Conservation (phyloP, 2,888 invertebrate species). For the Epinotia demarniana region DNA sequence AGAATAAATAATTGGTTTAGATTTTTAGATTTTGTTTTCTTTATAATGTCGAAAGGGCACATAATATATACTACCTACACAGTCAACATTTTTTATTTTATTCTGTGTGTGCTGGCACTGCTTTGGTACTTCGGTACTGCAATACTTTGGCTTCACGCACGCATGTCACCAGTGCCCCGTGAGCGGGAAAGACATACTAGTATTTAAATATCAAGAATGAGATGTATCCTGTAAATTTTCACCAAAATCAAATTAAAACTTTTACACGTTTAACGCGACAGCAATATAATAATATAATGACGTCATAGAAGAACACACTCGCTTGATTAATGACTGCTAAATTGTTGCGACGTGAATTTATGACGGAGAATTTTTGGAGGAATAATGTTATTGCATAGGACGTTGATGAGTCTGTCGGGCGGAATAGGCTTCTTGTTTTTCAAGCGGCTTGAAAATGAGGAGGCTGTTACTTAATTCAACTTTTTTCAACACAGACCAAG, state of each 20-base stretch:
- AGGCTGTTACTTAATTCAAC: not conserved
- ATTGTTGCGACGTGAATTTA: slow-evolving; percentile 60
- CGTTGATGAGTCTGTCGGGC: slow-evolving; percentile 57
- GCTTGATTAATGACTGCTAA: slow-evolving; percentile 50
- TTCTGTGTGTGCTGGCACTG: too few species aligned
- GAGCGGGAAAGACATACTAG: too few species aligned
- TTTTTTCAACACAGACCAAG: not conserved
- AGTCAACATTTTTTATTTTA: too few species aligned
- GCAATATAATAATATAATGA: slow-evolving; percentile 26
- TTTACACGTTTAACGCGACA: slow-evolving; percentile 16
- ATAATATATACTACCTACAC: too few species aligned
- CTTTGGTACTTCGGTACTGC: too few species aligned
- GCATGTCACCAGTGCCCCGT: too few species aligned
- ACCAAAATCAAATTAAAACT: slow-evolving; percentile 9
- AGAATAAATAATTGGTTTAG: too few species aligned
- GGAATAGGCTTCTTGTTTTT: slow-evolving; percentile 5
- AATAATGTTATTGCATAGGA: slow-evolving; percentile 54
- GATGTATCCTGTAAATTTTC: too few species aligned
- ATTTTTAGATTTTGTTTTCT: too few species aligned
- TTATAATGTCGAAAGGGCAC: too few species aligned
- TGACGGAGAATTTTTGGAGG: slow-evolving; percentile 50
- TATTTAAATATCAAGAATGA: too few species aligned
- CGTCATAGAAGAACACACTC: slow-evolving; percentile 34
- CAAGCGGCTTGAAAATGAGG: not conserved
- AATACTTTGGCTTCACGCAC: too few species aligned